phyloP scores from a whole-genome alignment of 1,140 invertebrate genomes.

The Batillaria attramentaria region DNA sequence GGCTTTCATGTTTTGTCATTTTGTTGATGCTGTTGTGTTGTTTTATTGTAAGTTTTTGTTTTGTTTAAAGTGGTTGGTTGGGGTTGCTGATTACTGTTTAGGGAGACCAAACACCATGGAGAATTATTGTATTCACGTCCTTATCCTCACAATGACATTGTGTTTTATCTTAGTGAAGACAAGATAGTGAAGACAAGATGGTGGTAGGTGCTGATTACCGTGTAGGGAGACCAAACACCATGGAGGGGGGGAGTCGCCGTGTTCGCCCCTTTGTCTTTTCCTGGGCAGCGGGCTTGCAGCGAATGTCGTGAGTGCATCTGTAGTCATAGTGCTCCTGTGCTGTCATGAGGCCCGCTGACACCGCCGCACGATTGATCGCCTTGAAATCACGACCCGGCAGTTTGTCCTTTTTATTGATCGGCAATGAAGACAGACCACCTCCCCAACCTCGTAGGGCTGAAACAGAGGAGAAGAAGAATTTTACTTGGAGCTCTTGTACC shows the following conservation, averaged over 20 bases:
- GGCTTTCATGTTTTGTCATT: too few species aligned
- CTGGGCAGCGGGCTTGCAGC: constrained; percentile 51
- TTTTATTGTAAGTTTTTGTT: too few species aligned
- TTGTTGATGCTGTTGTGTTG: too few species aligned
- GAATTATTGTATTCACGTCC: too few species aligned
- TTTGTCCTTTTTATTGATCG: constrained; percentile 52
- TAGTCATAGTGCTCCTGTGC: constrained; percentile 63
- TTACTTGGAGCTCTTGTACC: too few species aligned
- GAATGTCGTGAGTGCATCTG: constrained; percentile 66
- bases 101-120: too few species aligned
- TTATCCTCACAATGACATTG: too few species aligned
- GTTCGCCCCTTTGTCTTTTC: constrained; percentile 50
- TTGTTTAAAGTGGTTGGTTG: too few species aligned
- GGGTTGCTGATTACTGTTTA: too few species aligned
- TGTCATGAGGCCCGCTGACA: constrained; percentile 61
- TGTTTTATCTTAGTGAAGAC: too few species aligned
- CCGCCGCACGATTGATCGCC: constrained; percentile 64
- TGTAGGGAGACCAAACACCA: constrained; percentile 67
- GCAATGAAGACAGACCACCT: constrained; percentile 43
- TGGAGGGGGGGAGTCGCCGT: constrained; percentile 58
- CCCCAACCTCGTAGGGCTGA: constrained; percentile 44
- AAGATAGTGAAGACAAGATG: too few species aligned
- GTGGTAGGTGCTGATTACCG: constrained; percentile 54
- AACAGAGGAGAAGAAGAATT: too few species aligned
- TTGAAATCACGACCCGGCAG: constrained; percentile 65